Evolutionary conservation across 2,888 invertebrate species (phyloP), one percentile per base, ranked within the genome.

Genomic region (Hipparchia semele): DNA sequence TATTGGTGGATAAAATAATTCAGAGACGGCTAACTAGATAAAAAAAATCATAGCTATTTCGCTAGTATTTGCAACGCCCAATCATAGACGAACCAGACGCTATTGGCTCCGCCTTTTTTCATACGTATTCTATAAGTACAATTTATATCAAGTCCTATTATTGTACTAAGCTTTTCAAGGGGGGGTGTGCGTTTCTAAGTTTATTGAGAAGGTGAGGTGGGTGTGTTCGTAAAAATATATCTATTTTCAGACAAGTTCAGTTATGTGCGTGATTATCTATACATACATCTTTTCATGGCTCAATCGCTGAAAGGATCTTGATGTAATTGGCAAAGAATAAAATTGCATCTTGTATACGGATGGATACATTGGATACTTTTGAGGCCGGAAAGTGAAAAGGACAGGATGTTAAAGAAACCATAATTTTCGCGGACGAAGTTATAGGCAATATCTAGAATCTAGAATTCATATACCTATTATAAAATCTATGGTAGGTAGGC

Each of bases 61-160:
- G 79, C 73, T 67, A 7, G 6, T 6, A 49, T 49, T 49, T 58
- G 56, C 73, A 73, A 65, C 72, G 72, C 54, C 79, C 80, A 80
- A 81, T 82, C 79, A 62, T 58, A 75, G 72, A 39, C 72, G 69
- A 60, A 58, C 46, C 13, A 62, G 73, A 33, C 46, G 72, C 67
- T 69, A 61, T 72, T 64, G 76, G 78, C 79, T 75, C 83, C 87
- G 81, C 88, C 87, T 82, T 80, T 84, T 84, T 85, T 79, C 23
- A 33, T 12, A 49, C 33, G 60, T 69, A 33, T 60, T 51, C 61
- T 2, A 33, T 60, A 7, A 6, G 9, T 49, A 49, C 49, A 49
- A 49, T 49, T 39, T 33, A 51, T 56, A 69, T 60, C 23, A 59
- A 68, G 49, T 58, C 46, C 8, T 13, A 58, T 13, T 59, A 45